Evolutionary conservation across 2,797 vertebrate species (phyloP).

Genomic region (Sebastes trivittatus): DNA sequence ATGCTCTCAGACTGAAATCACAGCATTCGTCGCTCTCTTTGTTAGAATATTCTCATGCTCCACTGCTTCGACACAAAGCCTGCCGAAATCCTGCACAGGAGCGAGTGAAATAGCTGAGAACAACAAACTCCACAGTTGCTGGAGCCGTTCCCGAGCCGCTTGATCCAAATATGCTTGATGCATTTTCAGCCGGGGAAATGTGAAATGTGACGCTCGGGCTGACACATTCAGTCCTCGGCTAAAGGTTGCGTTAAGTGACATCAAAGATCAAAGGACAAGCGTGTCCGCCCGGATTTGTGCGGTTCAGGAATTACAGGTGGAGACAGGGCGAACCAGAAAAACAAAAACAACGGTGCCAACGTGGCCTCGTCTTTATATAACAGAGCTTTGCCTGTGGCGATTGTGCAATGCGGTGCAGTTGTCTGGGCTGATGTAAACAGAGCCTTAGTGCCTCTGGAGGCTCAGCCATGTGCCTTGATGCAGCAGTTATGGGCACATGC

Average conservation of each 20-base stretch:
- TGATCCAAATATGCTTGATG: slow-evolving; percentile 39
- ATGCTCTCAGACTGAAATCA: slow-evolving; percentile 39
- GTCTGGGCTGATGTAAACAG: slow-evolving; percentile 83
- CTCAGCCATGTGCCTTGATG: slow-evolving; percentile 82
- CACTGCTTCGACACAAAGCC: slow-evolving; percentile 48
- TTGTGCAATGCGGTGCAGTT: slow-evolving; percentile 78
- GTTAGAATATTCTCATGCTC: slow-evolving; percentile 57
- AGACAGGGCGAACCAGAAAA: slow-evolving; percentile 36
- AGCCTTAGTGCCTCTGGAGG: slow-evolving; percentile 74
- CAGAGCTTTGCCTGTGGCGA: slow-evolving; percentile 68
- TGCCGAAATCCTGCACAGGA: slow-evolving; percentile 16
- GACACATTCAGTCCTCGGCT: slow-evolving; percentile 10
- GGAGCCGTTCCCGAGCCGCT: slow-evolving; percentile 38
- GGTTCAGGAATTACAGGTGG: slow-evolving; percentile 47
- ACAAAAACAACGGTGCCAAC: slow-evolving; percentile 56
- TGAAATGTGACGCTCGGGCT: slow-evolving; percentile 5
- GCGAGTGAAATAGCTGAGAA: slow-evolving; percentile 43
- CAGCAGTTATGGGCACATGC: slow-evolving; percentile 86
- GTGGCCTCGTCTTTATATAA: slow-evolving; percentile 79
- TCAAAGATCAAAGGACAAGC: slow-evolving; percentile 14
- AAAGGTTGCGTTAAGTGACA: slow-evolving; percentile 14
- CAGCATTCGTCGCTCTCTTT: slow-evolving; percentile 47
- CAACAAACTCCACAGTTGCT: slow-evolving; percentile 35
- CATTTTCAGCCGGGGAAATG: slow-evolving; percentile 36
- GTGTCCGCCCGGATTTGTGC: slow-evolving; percentile 17